phyloP scores from a whole-genome alignment of 2,797 vertebrate genomes.

The Protosalanx chinensis region DNA sequence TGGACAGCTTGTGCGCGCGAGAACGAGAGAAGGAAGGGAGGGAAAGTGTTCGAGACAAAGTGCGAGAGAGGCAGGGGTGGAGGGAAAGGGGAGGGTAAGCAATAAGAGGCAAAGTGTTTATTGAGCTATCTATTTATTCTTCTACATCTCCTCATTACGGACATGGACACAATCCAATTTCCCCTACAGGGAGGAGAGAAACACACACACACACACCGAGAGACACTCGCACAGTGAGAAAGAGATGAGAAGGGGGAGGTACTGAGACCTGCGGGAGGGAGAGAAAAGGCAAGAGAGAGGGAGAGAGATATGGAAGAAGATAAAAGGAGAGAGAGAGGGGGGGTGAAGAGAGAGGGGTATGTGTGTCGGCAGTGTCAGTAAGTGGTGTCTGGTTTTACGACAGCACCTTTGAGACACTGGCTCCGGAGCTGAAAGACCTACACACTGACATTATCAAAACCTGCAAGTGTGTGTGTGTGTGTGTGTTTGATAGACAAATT shows the following conservation, averaged over 20 bases:
- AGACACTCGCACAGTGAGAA: constrained; percentile 10
- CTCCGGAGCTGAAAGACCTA: constrained; percentile 52
- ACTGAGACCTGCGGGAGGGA: background rate
- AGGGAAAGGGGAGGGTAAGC: constrained; percentile 61
- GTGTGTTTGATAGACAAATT: no score
- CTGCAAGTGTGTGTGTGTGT: constrained; percentile 21
- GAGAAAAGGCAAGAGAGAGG: background rate
- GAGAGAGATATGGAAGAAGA: background rate
- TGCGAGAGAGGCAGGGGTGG: constrained; percentile 27
- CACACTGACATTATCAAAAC: constrained; percentile 63
- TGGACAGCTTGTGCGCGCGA: background rate
- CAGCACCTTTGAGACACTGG: constrained; percentile 37
- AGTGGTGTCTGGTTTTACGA: constrained; percentile 3
- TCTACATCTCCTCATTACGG: constrained; percentile 79
- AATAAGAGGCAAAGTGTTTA: constrained; percentile 80
- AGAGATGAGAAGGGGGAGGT: constrained; percentile 8
- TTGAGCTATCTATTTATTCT: constrained; percentile 83
- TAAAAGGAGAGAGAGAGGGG: constrained; percentile 4
- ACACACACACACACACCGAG: background rate
- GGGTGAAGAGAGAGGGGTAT: background rate
- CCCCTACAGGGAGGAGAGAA: constrained; percentile 51
- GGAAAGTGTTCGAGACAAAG: constrained; percentile 44
- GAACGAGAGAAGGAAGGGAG: constrained; percentile 23
- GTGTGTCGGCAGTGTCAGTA: constrained; percentile 7
- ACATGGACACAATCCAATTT: constrained; percentile 80